Conservation (phyloP, 2,888 invertebrate species). For the Polietes domitor region DNA sequence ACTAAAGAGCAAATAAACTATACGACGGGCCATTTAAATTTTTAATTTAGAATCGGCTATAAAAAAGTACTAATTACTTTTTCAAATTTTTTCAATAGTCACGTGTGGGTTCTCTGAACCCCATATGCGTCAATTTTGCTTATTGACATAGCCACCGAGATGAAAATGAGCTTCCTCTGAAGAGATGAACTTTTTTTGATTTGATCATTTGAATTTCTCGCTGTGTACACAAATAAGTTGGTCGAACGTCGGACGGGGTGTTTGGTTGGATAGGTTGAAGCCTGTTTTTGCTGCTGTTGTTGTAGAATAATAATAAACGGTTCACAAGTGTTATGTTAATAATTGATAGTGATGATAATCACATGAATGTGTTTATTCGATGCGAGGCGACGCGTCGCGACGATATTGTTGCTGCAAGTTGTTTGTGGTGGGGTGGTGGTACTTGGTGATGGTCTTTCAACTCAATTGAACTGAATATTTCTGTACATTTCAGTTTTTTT, state of each 20-base stretch:
- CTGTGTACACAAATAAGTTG: background rate
- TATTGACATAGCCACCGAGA: too few species aligned
- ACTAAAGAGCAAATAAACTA: too few species aligned
- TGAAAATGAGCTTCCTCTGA: too few species aligned
- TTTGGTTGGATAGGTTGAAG: too few species aligned
- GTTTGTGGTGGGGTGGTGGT: background rate
- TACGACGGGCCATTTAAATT: too few species aligned
- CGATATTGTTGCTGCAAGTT: slow-evolving; percentile 13
- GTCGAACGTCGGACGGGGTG: too few species aligned
- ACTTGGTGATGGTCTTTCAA: background rate
- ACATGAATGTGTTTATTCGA: slow-evolving; percentile 31
- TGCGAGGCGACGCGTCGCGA: background rate
- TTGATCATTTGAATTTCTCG: background rate
- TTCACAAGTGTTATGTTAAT: slow-evolving; percentile 78
- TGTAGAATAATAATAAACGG: slow-evolving; percentile 17
- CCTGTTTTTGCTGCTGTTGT: background rate
- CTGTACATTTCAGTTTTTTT: background rate
- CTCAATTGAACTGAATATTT: background rate
- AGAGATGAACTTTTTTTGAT: too few species aligned
- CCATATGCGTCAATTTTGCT: too few species aligned
- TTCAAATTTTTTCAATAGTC: too few species aligned
- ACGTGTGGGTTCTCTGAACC: too few species aligned
- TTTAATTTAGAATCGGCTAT: too few species aligned
- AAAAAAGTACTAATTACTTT: too few species aligned
- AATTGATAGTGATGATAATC: slow-evolving; percentile 68